Conservation (phyloP, 2,113 vertebrate species). For the Sinocyclocheilus grahami region DNA sequence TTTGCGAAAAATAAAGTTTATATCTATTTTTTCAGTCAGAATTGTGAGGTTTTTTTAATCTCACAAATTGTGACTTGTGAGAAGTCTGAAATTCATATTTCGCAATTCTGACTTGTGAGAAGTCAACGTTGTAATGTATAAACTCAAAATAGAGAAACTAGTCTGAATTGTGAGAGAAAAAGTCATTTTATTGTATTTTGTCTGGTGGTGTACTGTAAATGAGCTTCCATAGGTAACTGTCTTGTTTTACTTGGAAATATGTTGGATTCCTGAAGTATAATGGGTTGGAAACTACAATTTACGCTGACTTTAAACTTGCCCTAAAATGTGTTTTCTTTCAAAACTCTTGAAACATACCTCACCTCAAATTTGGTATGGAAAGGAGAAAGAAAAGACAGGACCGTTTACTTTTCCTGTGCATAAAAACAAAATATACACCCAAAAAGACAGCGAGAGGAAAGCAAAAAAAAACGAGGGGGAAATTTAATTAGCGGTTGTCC, state of each 20-base stretch:
- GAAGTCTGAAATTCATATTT: not conserved
- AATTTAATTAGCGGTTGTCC: constrained; percentile 74
- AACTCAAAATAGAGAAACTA: too few relatives aligned
- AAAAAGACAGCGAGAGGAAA: constrained; percentile 52
- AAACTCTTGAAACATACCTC: not conserved
- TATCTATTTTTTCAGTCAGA: too few relatives aligned
- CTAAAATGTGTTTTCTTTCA: not conserved
- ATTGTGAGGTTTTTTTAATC: too few relatives aligned
- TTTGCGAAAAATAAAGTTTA: too few relatives aligned
- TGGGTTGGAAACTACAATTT: not conserved
- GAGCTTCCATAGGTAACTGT: not conserved
- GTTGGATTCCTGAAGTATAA: not conserved
- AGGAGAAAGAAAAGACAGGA: constrained; percentile 26
- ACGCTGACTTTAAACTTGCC: not conserved
- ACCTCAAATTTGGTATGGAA: not conserved
- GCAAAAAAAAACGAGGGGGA: constrained; percentile 65
- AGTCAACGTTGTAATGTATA: too few relatives aligned
- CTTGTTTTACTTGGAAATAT: not conserved
- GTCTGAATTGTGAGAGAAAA: not conserved
- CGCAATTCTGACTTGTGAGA: not conserved
- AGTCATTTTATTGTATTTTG: not conserved
- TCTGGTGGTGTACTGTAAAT: not conserved
- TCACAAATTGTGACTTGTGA: not conserved
- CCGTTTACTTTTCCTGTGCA: constrained; percentile 70
- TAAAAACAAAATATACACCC: constrained; percentile 65